Conservation (phyloP, 2,113 vertebrate species). For the Mionectes macconnelli region DNA sequence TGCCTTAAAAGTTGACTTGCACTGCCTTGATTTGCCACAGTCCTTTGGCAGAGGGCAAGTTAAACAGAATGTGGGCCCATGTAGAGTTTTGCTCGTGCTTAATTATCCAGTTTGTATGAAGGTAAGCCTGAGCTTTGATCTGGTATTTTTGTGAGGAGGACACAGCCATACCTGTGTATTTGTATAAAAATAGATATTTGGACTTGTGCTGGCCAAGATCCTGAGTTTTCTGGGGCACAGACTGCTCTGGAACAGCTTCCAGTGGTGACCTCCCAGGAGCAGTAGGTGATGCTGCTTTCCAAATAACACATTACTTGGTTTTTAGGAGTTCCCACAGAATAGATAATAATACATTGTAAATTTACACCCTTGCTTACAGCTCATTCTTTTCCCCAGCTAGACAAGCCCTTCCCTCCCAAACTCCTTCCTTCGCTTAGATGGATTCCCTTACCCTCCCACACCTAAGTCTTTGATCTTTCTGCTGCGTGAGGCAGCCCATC, state of each 20-base stretch:
- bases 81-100: not conserved
- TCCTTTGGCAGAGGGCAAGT: not conserved
- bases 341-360: not conserved
- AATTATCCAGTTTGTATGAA: not conserved
- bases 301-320: not conserved
- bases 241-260: not conserved
- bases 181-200: not conserved
- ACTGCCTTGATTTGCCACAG: not conserved
- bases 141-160: not conserved
- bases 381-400: not conserved
- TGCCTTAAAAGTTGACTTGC: not conserved
- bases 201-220: not conserved
- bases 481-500: constrained; percentile 14
- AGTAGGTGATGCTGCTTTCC: not conserved
- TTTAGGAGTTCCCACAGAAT: constrained; percentile 18
- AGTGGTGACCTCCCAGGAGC: not conserved
- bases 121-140: not conserved
- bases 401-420: constrained; percentile 30
- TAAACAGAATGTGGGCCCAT: not conserved
- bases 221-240: not conserved
- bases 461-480: constrained; percentile 61
- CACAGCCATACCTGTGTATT: not conserved
- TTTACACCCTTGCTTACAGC: not conserved
- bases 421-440: not conserved
- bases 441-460: constrained; percentile 47